phyloP scores from a whole-genome alignment of 2,797 vertebrate species.

The Gymnothorax javanicus region DNA sequence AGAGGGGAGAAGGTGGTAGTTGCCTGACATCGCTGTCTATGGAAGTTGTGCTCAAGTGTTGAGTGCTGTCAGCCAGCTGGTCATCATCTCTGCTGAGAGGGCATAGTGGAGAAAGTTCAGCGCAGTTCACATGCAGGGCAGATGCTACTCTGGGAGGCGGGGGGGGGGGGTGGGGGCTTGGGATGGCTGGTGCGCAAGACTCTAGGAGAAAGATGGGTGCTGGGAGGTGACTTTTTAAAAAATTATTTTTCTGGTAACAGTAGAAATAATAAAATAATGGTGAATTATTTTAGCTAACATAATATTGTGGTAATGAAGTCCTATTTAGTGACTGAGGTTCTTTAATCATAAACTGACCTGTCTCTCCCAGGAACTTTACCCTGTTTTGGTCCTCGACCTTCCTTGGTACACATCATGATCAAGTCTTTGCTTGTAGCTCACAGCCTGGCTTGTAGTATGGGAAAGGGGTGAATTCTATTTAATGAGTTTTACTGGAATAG shows the following conservation, averaged over 20 bases:
- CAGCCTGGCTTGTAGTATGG: not conserved
- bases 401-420: not conserved
- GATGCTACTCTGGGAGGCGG: constrained; percentile 50
- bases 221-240: not conserved
- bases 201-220: not conserved
- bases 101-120: constrained; percentile 49
- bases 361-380: not conserved
- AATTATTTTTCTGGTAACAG: not conserved
- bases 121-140: constrained; percentile 58
- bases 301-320: not conserved
- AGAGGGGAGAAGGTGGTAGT: not conserved
- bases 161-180: not conserved
- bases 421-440: not conserved
- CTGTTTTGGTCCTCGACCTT: not conserved
- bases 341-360: not conserved
- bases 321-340: not conserved
- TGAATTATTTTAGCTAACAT: no score
- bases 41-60: not conserved
- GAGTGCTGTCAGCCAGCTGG: constrained; percentile 21
- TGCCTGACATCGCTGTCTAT: not conserved
- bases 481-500: not conserved
- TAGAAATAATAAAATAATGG: not conserved
- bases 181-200: constrained; percentile 37
- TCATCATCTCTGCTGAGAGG: constrained; percentile 24
- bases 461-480: not conserved